Evolutionary conservation across 2,888 invertebrate species (phyloP), one percentile per base, ranked within the genome.

Genomic region (Phortica okadai): DNA sequence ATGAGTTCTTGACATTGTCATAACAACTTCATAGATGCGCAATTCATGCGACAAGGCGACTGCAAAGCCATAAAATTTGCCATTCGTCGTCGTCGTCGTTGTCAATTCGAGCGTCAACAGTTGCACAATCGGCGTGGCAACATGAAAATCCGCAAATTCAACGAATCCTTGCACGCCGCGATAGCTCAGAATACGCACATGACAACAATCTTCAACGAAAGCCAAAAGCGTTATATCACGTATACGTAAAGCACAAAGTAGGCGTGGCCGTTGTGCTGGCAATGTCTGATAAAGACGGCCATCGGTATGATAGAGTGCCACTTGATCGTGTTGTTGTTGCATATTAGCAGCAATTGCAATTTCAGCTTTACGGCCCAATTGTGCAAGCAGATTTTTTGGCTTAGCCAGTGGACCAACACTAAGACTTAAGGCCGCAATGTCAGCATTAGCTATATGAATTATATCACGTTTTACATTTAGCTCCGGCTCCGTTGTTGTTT

Each of bases 281-380:
- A 94, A 90, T 72, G 92, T 92, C 81, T 94, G 94, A 79, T 93
- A 92, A 21, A 94, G 82, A 69, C 90, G 91, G 2, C 92, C 93
- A 6, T 89, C 81, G 1, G n/a, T 14, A 14, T 91, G 86, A 83
- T 93, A 91, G 79, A 92, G 89, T 82, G 92, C 84, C 6, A 85
- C 78, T 70, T 81, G 79, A 25, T 87, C 84, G 10, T 76, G 73
- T 0, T 84, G 82, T 2, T 92, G 87, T 10, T 86, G 88, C 4
- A 86, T 84, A 1, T 74, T 80, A 1, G 56, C 45, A 0, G 69
- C 33, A 0, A 77, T 56, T 0, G 84, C 78, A 4, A 85, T 80
- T 33, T 62, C 2, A 0, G 82, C 41, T 4, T 62, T 58, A 5
- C 82, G 25, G n/a, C 82, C 79, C 21, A 89, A 81, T 5, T 84